Percentiles rank a stretch among this genome's conserved stretches.
Evolutionary conservation across 2,797 vertebrate genomes (phyloP).

Genomic region (Oreortyx pictus): DNA sequence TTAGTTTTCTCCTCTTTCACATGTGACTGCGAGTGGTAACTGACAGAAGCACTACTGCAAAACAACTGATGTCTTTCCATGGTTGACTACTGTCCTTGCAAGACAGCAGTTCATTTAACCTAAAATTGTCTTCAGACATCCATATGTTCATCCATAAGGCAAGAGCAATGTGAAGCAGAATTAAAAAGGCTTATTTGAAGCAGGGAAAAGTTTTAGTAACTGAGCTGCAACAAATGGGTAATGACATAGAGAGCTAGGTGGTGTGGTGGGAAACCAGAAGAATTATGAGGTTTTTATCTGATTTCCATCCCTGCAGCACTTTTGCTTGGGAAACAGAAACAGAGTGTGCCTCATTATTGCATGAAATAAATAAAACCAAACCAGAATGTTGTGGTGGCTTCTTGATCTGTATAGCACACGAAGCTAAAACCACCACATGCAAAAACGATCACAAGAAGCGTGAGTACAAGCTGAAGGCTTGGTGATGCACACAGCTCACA

Average conservation of each 20-base stretch:
- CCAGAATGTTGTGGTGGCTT: slow-evolving; percentile 34
- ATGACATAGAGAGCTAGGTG: not conserved
- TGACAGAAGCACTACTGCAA: not conserved
- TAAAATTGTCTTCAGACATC: not conserved
- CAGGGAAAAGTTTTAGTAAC: not conserved
- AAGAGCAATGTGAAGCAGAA: not conserved
- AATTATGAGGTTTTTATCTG: slow-evolving; percentile 36
- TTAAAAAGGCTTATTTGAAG: not conserved
- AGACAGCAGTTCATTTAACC: not conserved
- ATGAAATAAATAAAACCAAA: slow-evolving; percentile 62
- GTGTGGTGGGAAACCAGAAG: not conserved
- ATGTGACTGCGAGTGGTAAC: not conserved
- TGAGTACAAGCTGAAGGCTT: slow-evolving; percentile 13
- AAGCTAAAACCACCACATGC: slow-evolving; percentile 34
- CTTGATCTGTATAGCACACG: slow-evolving; percentile 39
- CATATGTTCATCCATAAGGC: not conserved
- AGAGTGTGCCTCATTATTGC: slow-evolving; percentile 19
- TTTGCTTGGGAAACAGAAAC: slow-evolving; percentile 54
- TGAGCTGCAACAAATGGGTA: not conserved
- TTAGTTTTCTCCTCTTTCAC: not conserved
- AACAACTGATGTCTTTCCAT: not conserved
- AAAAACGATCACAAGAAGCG: slow-evolving; percentile 43
- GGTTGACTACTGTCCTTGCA: not conserved
- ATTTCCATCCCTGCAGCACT: slow-evolving; percentile 22
- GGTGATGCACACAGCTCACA: not conserved